Evolutionary conservation across 2,113 vertebrate species (phyloP).

Genomic region (Maccullochella peelii): DNA sequence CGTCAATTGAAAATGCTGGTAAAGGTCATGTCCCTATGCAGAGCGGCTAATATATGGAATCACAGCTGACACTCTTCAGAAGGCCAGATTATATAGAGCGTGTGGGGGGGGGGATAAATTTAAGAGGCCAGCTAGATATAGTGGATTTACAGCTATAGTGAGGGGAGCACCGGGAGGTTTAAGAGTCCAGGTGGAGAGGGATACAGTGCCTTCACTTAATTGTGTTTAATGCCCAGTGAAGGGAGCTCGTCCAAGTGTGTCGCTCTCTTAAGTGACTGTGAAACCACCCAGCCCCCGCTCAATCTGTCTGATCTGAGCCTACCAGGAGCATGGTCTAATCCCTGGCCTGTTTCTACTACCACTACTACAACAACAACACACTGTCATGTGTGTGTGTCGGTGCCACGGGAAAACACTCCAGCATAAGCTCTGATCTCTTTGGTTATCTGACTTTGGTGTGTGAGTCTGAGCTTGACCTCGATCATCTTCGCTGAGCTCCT

Average conservation of each 20-base stretch:
- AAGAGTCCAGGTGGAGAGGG: conserved; percentile 65
- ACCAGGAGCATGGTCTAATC: conserved; percentile 56
- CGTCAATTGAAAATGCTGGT: conserved; percentile 46
- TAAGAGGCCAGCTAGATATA: conserved; percentile 53
- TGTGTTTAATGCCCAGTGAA: conserved; percentile 73
- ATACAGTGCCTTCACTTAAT: conserved; percentile 64
- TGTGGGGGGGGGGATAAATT: conserved; percentile 36
- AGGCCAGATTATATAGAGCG: conserved; percentile 44
- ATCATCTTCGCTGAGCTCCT: conserved; percentile 52
- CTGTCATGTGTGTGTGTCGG: conserved; percentile 6
- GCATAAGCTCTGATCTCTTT: conserved; percentile 40
- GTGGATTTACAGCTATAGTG: conserved; percentile 60
- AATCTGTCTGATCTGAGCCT: conserved; percentile 56
- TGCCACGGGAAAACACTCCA: conserved; percentile 36
- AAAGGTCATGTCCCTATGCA: conserved; percentile 64
- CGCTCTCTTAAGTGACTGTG: conserved; percentile 58
- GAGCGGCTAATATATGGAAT: conserved; percentile 26
- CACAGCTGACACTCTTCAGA: conserved; percentile 13
- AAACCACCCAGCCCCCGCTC: conserved; percentile 45
- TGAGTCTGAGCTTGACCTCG: conserved; percentile 30
- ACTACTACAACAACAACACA: conserved; percentile 23
- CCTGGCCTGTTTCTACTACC: conserved; percentile 29
- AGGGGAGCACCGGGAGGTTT: conserved; percentile 38
- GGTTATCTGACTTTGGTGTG: conserved; percentile 46
- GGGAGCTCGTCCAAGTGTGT: conserved; percentile 69